Conservation (phyloP, 2,113 vertebrate species). For the Nibea coibor region DNA sequence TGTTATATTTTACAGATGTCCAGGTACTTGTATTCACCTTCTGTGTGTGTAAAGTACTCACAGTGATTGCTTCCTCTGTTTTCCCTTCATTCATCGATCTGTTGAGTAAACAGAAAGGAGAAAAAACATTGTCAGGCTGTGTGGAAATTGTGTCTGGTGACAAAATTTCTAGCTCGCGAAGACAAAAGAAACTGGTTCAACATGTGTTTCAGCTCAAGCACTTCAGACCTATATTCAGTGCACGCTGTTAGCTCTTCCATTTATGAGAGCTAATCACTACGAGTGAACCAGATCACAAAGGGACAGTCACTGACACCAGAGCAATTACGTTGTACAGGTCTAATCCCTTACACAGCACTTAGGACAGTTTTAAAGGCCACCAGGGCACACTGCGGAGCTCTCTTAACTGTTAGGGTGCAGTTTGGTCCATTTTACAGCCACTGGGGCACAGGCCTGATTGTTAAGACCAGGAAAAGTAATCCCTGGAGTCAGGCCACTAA, state of each 20-base stretch:
- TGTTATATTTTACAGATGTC: conserved; percentile 14
- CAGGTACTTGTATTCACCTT: background rate
- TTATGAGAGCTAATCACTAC: conserved; percentile 70
- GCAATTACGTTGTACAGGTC: conserved; percentile 70
- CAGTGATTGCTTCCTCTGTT: conserved; percentile 12
- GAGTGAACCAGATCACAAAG: conserved; percentile 69
- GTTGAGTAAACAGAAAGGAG: conserved; percentile 17
- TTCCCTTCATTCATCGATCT: conserved; percentile 5
- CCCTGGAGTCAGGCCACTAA: conserved; percentile 80
- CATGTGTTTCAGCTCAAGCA: conserved; percentile 41
- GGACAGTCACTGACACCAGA: conserved; percentile 72
- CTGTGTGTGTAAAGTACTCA: conserved; percentile 19
- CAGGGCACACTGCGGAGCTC: conserved; percentile 61
- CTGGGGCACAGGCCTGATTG: conserved; percentile 72
- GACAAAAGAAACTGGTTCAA: conserved; percentile 18
- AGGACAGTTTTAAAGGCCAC: conserved; percentile 76
- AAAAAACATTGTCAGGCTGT: background rate
- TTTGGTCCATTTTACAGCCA: conserved; percentile 74
- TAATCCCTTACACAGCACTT: conserved; percentile 78
- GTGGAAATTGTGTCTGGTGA: background rate
- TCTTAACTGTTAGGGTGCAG: conserved; percentile 66
- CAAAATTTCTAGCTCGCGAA: background rate
- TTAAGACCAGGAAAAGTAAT: conserved; percentile 80
- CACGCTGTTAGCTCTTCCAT: conserved; percentile 24
- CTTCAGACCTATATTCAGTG: conserved; percentile 24